Evolutionary conservation across 2,888 invertebrate species (phyloP), one percentile per base, ranked within the genome.

Genomic region (Spicauda simplicius): DNA sequence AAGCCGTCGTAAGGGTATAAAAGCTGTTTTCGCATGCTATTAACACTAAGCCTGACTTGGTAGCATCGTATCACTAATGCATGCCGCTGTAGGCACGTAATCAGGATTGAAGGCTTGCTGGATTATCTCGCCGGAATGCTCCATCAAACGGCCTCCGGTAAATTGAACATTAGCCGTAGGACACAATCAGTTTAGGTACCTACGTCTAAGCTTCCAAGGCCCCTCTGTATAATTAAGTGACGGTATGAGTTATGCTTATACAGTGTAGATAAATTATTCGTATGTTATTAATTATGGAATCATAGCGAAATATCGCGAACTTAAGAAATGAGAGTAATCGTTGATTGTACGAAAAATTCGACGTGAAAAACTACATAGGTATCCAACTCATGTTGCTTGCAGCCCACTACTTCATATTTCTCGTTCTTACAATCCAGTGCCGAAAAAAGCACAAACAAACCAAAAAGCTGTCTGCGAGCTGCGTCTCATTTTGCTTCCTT

Each of bases 111-210:
- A 41, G 64, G 55, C 55, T 58, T 18, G 48, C 30, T 54, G 59
- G 54, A 59, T 65, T 59, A 66, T 45, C 65, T 60, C 45, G 45
- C 12, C 64, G 64, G 52, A 11, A 66, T 19, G 60, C 55, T 20
- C 59, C 19, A 48, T 60, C 60, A 66, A 50, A 50, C 55, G 55
- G 50, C 60, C 59, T 54, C 54, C 33, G 48, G 59, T 45, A 59
- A 59, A 65, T 60, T 55, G 65, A 30, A 30, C 65, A 65, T 65
- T 65, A 65, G 60, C 66, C 53, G 19, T 37, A 66, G 48, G 50
- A 55, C 63, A 48, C 53, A 66, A 55, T 66, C 50, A 56, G 55
- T 66, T 66, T 66, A 55, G n/a, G 18, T 65, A 59, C 20, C 53
- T 63, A 55, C 55, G 54, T 41, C 57, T 50, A 52, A 45, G 58